Evolutionary conservation across 2,888 invertebrate genomes (phyloP).

Genomic region (Strigamia transsilvanica): DNA sequence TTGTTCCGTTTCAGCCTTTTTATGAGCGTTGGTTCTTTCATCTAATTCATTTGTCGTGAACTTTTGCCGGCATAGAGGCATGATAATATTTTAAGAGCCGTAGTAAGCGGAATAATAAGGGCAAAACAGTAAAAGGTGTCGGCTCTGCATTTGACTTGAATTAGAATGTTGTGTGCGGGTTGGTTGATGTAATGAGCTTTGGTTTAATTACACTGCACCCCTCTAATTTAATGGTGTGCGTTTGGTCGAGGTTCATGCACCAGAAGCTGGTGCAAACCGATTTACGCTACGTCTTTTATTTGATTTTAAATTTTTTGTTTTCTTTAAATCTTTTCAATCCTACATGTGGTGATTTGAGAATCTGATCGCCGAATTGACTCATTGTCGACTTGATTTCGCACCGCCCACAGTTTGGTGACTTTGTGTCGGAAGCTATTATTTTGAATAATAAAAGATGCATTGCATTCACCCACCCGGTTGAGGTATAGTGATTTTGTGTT

Average conservation of each 20-base stretch:
- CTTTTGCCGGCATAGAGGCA: neutral
- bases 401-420: constrained; percentile 2
- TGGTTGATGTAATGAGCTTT: constrained; percentile 26
- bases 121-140: constrained; percentile 29
- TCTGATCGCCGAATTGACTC: too few relatives aligned
- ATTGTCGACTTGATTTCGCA: neutral
- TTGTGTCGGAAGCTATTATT: neutral
- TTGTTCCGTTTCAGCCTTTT: too few relatives aligned
- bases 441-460: constrained; percentile 25
- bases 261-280: neutral
- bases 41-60: neutral
- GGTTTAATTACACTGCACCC: constrained; percentile 18
- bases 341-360: too few relatives aligned
- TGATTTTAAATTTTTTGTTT: too few relatives aligned
- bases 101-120: constrained; percentile 23
- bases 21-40: too few relatives aligned
- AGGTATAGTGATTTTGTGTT: neutral
- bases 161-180: constrained; percentile 15
- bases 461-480: neutral
- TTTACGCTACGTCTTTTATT: too few relatives aligned
- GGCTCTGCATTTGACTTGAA: constrained; percentile 8
- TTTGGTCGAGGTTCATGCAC: neutral
- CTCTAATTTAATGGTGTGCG: constrained; percentile 35
- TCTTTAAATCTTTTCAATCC: too few relatives aligned
- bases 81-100: constrained; percentile 20